Evolutionary conservation across 2,888 invertebrate genomes (phyloP).

Genomic region (Drosophila quasianomalipes): DNA sequence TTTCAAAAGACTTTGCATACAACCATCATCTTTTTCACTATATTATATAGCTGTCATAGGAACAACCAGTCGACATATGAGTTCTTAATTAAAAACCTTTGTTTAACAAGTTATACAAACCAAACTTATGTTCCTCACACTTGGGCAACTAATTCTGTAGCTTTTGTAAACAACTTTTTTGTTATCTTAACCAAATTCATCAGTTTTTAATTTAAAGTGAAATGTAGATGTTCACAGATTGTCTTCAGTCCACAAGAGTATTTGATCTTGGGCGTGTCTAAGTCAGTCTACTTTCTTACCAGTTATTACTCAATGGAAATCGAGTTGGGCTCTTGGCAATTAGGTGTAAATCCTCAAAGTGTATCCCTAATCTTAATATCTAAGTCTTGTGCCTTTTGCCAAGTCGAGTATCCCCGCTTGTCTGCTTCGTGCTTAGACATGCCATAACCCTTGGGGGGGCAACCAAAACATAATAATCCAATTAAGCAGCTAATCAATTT

Average conservation of each 20-base stretch:
- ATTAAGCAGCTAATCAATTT: conserved; percentile 12
- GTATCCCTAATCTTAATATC: background rate
- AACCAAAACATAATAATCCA: conserved; percentile 5
- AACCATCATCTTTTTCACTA: background rate
- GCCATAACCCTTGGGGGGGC: background rate
- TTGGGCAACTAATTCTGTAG: background rate
- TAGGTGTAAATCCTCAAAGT: background rate
- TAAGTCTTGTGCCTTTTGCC: background rate
- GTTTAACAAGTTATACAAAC: background rate
- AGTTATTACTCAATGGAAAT: background rate
- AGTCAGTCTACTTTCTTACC: background rate
- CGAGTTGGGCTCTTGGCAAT: background rate
- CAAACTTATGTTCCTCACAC: rapidly evolving
- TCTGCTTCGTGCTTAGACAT: background rate
- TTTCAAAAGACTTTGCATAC: background rate
- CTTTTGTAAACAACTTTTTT: background rate
- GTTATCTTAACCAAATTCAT: rapidly evolving
- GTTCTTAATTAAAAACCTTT: background rate
- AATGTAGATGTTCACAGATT: background rate
- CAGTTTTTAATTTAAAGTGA: background rate
- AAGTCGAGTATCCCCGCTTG: background rate
- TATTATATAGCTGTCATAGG: too few relatives aligned
- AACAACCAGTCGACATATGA: background rate
- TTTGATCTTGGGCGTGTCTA: background rate
- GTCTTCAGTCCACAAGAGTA: background rate